phyloP scores from a whole-genome alignment of 2,797 vertebrate species.

The Melopsittacus undulatus region DNA sequence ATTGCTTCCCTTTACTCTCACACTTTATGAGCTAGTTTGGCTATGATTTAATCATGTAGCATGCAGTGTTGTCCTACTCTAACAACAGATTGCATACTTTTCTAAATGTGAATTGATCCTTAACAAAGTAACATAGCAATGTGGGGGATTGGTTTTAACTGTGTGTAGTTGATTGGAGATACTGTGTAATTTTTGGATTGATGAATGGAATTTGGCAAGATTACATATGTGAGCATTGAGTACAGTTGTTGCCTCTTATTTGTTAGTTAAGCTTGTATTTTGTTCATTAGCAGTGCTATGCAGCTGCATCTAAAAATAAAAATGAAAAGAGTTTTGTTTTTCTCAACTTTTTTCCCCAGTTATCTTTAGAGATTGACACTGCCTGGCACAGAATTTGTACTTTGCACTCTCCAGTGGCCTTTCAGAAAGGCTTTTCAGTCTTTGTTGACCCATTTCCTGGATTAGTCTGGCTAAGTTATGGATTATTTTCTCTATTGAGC shows the following conservation, averaged over 20 bases:
- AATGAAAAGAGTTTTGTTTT: slow-evolving; percentile 57
- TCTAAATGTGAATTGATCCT: neutral
- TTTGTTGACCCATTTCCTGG: slow-evolving; percentile 60
- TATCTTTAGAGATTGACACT: slow-evolving; percentile 41
- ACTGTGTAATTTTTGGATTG: neutral
- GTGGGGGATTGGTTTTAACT: neutral
- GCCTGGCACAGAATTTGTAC: slow-evolving; percentile 39
- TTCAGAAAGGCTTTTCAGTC: slow-evolving; percentile 61
- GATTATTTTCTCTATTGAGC: slow-evolving; percentile 61
- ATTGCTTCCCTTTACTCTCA: neutral
- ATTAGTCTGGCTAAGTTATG: slow-evolving; percentile 62
- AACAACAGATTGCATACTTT: neutral
- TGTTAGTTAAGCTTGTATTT: neutral
- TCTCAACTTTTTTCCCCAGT: slow-evolving; percentile 3
- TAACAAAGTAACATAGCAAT: neutral
- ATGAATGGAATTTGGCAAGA: neutral
- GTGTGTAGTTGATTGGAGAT: neutral
- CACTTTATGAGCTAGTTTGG: neutral
- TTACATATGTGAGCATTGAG: neutral
- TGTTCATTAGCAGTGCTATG: slow-evolving; percentile 2
- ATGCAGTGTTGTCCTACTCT: neutral
- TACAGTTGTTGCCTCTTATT: neutral
- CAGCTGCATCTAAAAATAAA: slow-evolving; percentile 53
- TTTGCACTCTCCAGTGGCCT: slow-evolving; percentile 41
- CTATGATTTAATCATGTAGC: neutral